Evolutionary conservation across 2,888 invertebrate species (phyloP), one percentile per base, ranked within the genome.

Genomic region (Limnephilus auricula): DNA sequence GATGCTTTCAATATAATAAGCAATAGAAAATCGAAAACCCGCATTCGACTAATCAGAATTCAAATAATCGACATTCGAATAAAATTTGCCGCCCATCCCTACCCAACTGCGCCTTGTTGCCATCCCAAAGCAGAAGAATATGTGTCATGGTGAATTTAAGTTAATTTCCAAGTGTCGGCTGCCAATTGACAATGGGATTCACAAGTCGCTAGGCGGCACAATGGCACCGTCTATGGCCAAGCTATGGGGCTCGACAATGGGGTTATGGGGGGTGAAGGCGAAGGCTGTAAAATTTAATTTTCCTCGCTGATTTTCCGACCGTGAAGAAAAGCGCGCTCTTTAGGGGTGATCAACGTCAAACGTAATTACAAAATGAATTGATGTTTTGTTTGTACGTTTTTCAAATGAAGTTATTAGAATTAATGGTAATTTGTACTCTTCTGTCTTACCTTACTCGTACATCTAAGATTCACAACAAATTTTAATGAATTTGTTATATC

Each of bases 171-270:
- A 91, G 89, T 91, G 83, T 90, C 92, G 89, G 91, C 89, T 89
- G 92, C 88, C 91, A 91, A 92, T 92, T 86, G 91, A 92, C 92
- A 92, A 92, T 92, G 92, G 91, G 89, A 90, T 84, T 92, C 79
- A 89, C 89, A 82, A 82, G 65, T 65, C 25, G 65, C 65, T 25
- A 50, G 80, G 89, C 79, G 90, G 91, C 86, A 90, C 89, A 90
- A 89, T 89, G 90, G 45, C 65, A 65, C 65, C 65, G 65, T 6
- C 65, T 65, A 65, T 50, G 50, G 18, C 50, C 4, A 15, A 15
- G 45, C 84, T 84, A 84, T 40, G 85, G 85, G 85, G 85, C 37
- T 45, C 40, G 45, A 85, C 85, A 85, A 85, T 85, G 45, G n/a
- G 85, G 85, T 40, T 85, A 45, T 85, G 40, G 30, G 45, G 85